Evolutionary conservation across 35 echinoderm and acorn worm genomes (phyloP).

Genomic region (Apostichopus japonicus): DNA sequence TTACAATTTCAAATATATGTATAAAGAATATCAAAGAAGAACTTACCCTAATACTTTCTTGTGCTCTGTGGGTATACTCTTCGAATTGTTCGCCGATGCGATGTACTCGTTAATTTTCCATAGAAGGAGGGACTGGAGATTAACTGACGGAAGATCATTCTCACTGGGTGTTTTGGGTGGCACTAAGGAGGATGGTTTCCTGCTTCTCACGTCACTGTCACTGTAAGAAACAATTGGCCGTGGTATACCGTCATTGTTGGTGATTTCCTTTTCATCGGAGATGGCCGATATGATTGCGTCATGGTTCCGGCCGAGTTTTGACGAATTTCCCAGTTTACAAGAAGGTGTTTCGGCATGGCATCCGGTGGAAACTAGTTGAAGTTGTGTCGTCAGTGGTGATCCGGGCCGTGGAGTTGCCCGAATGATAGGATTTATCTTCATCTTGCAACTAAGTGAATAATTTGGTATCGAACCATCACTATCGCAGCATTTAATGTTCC

Average conservation of each 20-base stretch:
- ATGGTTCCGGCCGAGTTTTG: no score
- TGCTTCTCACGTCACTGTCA: neutral
- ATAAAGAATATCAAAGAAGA: no score
- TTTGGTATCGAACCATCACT: neutral
- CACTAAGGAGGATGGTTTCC: neutral
- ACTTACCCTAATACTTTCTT: neutral
- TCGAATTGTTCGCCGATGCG: neutral
- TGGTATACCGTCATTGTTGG: no score
- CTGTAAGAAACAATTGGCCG: neutral
- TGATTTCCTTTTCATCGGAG: no score
- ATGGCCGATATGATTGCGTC: no score
- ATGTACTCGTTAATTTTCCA: slow-evolving; percentile 7
- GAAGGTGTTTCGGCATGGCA: no score
- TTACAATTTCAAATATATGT: no score
- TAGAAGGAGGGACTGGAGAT: neutral
- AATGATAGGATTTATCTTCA: neutral
- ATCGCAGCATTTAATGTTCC: no score
- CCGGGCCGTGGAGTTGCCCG: neutral
- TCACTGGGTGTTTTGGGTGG: neutral
- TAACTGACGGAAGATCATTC: neutral
- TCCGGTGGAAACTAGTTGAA: no score
- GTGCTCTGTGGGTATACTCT: neutral
- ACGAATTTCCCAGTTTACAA: no score
- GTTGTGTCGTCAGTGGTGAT: no score
- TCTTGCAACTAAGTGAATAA: neutral